Conservation (phyloP, 2,888 invertebrate species). For the Cetonia aurata region DNA sequence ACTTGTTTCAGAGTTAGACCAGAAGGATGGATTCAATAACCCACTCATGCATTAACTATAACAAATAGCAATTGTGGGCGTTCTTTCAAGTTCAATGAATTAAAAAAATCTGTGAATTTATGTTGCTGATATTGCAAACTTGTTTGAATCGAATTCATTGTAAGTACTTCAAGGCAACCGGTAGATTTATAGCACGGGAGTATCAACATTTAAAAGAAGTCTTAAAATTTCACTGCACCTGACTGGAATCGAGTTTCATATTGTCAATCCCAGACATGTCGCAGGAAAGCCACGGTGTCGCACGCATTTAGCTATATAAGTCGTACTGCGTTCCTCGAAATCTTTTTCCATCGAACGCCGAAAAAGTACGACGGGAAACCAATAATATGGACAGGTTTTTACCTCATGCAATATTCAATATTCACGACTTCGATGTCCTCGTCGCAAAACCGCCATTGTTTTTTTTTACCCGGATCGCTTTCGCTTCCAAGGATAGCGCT, state of each 20-base stretch:
- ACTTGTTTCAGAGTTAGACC: too few relatives aligned
- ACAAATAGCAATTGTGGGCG: too few relatives aligned
- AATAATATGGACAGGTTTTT: conserved; percentile 27
- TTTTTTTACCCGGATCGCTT: conserved; percentile 13
- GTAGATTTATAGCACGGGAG: conserved; percentile 14
- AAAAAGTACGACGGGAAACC: conserved; percentile 26
- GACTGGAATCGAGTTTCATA: conserved; percentile 36
- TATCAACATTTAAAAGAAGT: conserved; percentile 28
- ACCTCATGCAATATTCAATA: conserved; percentile 34
- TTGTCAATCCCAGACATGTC: conserved; percentile 29
- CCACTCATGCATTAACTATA: too few relatives aligned
- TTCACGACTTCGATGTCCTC: conserved; percentile 31
- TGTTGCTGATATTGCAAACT: neutral
- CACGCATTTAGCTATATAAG: neutral
- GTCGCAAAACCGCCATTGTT: neutral
- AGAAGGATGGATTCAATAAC: too few relatives aligned
- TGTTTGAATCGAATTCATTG: conserved; percentile 14
- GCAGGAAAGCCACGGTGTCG: neutral
- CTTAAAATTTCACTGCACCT: conserved; percentile 37
- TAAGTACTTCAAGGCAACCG: conserved; percentile 10
- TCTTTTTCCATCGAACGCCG: conserved; percentile 4
- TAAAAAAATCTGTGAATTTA: too few relatives aligned
- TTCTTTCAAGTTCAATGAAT: too few relatives aligned
- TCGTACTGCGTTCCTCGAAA: neutral
- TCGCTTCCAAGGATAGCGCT: conserved; percentile 20